These are phyloP conservation scores for Periophthalmus modestus DNA, from an alignment of 2,113 vertebrate species.

Conservation along the genomic window DNA sequence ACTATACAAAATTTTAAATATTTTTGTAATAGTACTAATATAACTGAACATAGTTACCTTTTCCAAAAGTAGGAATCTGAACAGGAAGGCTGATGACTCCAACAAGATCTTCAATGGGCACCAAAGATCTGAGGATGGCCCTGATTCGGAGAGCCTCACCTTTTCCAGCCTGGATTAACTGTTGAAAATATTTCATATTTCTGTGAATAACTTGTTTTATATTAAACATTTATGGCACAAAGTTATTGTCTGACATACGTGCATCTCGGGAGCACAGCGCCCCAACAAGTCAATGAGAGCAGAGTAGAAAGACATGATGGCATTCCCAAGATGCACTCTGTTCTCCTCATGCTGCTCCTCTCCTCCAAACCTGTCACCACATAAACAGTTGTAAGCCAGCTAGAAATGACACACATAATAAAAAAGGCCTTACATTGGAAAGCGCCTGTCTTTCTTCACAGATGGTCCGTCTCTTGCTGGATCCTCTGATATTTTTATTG, in stretches of 20 bases:
- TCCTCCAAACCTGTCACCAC: constrained; percentile 80
- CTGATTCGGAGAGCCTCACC: constrained; percentile 91
- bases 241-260: constrained; percentile 73
- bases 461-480: constrained; percentile 89
- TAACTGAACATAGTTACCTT: constrained; percentile 75
- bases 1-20: not conserved
- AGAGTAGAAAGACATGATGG: constrained; percentile 94
- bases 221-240: not conserved
- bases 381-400: not conserved
- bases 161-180: constrained; percentile 92
- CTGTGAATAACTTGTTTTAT: not conserved
- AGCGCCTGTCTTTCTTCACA: constrained; percentile 87
- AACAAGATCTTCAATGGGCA: constrained; percentile 90
- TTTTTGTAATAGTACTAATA: not conserved
- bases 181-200: constrained; percentile 26
- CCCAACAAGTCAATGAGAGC: constrained; percentile 92
- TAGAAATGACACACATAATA: not conserved
- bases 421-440: constrained; percentile 71
- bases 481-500: constrained; percentile 92
- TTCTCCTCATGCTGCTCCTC: constrained; percentile 91
- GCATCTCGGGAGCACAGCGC: constrained; percentile 93
- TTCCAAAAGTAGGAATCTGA: constrained; percentile 90
- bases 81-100: constrained; percentile 91
- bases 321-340: constrained; percentile 89
- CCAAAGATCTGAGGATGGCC: constrained; percentile 90